Conservation (phyloP, 92 coral and sea anemone species). For the Umimayanthus chanpuru region DNA sequence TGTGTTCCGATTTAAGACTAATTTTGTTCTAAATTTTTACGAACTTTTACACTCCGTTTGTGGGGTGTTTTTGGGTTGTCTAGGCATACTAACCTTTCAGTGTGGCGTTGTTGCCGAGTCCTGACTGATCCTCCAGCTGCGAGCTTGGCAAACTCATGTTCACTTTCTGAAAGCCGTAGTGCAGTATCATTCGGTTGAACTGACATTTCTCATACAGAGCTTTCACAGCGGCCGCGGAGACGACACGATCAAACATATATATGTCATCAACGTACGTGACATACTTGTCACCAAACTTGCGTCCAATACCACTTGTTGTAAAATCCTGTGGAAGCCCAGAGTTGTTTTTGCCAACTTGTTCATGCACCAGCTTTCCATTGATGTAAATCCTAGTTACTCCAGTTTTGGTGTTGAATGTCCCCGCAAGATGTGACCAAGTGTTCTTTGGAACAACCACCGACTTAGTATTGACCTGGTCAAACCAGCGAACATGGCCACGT, state of each 20-base stretch:
- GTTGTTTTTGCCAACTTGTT: conserved; percentile 77
- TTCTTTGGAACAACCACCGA: conserved; percentile 76
- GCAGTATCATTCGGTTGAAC: conserved; percentile 97
- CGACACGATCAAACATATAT: conserved; percentile 89
- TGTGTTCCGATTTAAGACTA: too few species aligned
- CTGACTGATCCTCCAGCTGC: conserved; percentile 90
- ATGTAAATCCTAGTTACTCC: conserved; percentile 92
- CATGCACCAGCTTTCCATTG: conserved; percentile 83
- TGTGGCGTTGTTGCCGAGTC: conserved; percentile 85
- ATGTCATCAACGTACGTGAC: conserved; percentile 90
- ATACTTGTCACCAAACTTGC: conserved; percentile 88
- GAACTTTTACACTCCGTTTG: too few species aligned
- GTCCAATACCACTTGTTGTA: conserved; percentile 90
- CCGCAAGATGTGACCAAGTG: conserved; percentile 94
- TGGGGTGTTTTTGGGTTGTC: too few species aligned
- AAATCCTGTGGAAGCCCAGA: conserved; percentile 89
- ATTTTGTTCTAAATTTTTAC: too few species aligned
- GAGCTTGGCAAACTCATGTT: conserved; percentile 62
- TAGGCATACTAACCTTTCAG: conserved; percentile 53
- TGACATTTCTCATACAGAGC: conserved; percentile 89
- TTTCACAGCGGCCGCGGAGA: conserved; percentile 80
- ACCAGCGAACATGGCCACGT: conserved; percentile 92
- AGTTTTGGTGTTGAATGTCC: conserved; percentile 89
- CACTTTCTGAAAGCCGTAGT: conserved; percentile 95
- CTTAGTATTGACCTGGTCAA: conserved; percentile 62